Evolutionary conservation across 2,888 invertebrate species (phyloP), one percentile per base, ranked within the genome.

Genomic region (Periphyllus acericola): DNA sequence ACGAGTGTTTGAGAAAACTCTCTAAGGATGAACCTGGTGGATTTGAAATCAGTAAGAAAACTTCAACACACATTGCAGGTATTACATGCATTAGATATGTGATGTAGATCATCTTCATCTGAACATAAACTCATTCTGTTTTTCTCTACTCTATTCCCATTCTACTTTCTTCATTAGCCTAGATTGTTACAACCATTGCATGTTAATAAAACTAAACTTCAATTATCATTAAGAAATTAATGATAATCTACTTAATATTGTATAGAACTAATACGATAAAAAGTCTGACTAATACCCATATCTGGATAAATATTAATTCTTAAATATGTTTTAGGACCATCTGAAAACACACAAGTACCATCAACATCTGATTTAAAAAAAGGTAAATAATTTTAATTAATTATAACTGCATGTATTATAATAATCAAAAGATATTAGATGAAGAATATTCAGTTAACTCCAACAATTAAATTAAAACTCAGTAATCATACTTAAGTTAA

Each of bases 1-100:
- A 46, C 17, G 81, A 81, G 46, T 87, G 87, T 74, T 81, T 87
- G 17, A 87, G 32, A 81, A 81, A 87, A 80, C 74, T 87, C 17
- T 87, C 87, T 87, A 66, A 74, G 32, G 60, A 87, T 66, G 3
- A 32, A 32, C 17, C 66, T 40, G 74, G 3, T 34, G 74, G 34
- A 81, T 87, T 74, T 74, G 87, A 75, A 74, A 60, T 74, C 74
- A 87, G 81, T 87, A 87, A 81, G 72, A 46, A 72, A 81, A 74
- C 87, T 4, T 74, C 87, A 87, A 74, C 78, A 60, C 55, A 72
- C 21, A 79, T 32, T 79, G 17, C 86, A 86, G 86, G 86, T 86
- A 86, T 80, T 84, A 72, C 29, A 14, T 85, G 25, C 68, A 76
- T 78, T 78, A 85, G 3, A 85, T 78, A 78, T 36, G 34, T 78